These are phyloP conservation scores for Malachius bipustulatus DNA, from an alignment of 2,888 invertebrate genomes.

Conservation along the genomic window DNA sequence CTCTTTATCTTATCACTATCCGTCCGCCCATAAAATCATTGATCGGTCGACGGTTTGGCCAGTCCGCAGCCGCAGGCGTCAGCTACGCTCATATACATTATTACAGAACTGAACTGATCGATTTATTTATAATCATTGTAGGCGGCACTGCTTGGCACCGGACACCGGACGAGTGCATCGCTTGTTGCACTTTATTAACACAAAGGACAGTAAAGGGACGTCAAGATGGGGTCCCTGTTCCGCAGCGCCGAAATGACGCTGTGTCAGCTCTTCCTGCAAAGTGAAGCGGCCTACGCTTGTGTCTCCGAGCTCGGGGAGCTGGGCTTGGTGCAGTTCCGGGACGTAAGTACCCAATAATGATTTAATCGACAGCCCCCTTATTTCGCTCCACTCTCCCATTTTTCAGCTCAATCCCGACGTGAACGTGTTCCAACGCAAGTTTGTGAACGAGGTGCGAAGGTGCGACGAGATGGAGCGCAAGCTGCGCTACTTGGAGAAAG, in stretches of 20 bases:
- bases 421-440: conserved; percentile 96
- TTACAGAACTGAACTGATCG: no score
- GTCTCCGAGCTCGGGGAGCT: conserved; percentile 96
- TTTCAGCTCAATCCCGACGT: conserved; percentile 89
- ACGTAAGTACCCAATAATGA: conserved; percentile 50
- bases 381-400: no score
- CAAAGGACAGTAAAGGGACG: no score
- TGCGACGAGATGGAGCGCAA: conserved; percentile 99
- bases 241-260: conserved; percentile 98
- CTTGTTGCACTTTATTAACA: no score
- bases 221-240: conserved; percentile 78
- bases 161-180: no score
- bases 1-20: no score
- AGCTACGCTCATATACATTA: no score
- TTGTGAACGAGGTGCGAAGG: conserved; percentile 93
- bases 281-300: conserved; percentile 97
- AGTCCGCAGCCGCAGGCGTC: no score
- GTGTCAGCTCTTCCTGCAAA: conserved; percentile 96
- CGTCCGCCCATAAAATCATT: no score
- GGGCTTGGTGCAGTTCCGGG: conserved; percentile 93
- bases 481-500: conserved; percentile 90
- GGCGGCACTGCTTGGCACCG: no score
- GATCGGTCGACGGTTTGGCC: no score
- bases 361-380: neutral
- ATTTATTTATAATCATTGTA: no score